Evolutionary conservation across 2,888 invertebrate genomes (phyloP).

Genomic region (Tipula confusa): DNA sequence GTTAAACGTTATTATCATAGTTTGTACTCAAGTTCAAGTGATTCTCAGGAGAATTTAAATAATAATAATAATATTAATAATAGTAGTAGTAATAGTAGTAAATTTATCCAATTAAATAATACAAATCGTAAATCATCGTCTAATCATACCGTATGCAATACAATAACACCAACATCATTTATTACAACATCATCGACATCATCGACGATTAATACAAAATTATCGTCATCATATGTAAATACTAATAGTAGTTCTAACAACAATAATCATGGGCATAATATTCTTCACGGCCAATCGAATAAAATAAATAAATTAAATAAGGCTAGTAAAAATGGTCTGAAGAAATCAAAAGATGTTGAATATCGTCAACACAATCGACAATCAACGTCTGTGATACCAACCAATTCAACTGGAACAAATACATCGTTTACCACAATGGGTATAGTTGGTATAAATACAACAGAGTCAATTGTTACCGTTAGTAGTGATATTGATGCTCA

Average conservation of each 20-base stretch:
- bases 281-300: slow-evolving; percentile 52
- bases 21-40: slow-evolving; percentile 71
- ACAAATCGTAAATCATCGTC: neutral
- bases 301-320: slow-evolving; percentile 55
- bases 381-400: neutral
- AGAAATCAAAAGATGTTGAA: slow-evolving; percentile 38
- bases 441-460: slow-evolving; percentile 31
- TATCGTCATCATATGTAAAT: neutral
- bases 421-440: slow-evolving; percentile 8
- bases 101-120: slow-evolving; percentile 38
- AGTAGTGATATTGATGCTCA: neutral
- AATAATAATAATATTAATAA: neutral
- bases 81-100: slow-evolving; percentile 30
- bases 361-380: neutral
- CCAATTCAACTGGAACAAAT: neutral
- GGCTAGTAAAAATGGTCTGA: slow-evolving; percentile 40
- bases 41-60: slow-evolving; percentile 55
- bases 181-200: slow-evolving; percentile 30
- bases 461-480: slow-evolving; percentile 26
- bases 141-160: neutral
- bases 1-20: slow-evolving; percentile 79
- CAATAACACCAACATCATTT: neutral
- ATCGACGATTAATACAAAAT: slow-evolving; percentile 3
- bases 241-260: neutral
- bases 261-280: slow-evolving; percentile 36